Base-by-base conservation (phyloP, 1,140 invertebrate species). In the Oryctes rhinoceros region DNA sequence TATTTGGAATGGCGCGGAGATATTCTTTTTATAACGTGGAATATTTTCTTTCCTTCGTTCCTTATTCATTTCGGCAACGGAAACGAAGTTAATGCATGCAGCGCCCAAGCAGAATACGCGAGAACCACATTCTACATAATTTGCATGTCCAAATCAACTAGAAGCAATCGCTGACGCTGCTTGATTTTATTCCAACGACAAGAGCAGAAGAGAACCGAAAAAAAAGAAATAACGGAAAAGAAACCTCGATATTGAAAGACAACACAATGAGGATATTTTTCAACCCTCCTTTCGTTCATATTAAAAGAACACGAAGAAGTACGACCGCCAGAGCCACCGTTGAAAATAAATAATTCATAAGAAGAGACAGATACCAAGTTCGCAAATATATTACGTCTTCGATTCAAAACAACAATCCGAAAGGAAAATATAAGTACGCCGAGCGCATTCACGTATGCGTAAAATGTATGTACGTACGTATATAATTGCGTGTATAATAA, bases 321-420 rank as follows among this genome's bases (percentile, higher is more conserved):
- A 71, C 20, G 65, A 71, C 20, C 24, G 65, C 65, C 65, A 35
- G 10, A 30, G 65, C 65, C 35, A 71, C 65, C 24, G 65, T 59
- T 59, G 53, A 59, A 59, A 59, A 71, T 71, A 71, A 71, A 71
- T 71, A 71, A 71, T 71, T 71, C 65, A 71, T 71, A 71, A 71
- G 65, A 71, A 37, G 37, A 71, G 65, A 71, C 65, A 37, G 65
- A 71, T 71, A 71, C 65, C 65, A 37, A 71, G 18, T 71, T 71
- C 65, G 65, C 65, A 71, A 71, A 71, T 71, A 71, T 71, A 71
- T 71, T 71, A 71, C 65, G 35, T 71, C 65, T 71, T 71, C 65
- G 65, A 71, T 71, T 71, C 65, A 71, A 71, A 71, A 59, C 65
- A 71, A 30, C 65, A 71, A 35, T 35, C 65, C 65, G 13, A 71